These are phyloP conservation scores for Lacerta bilineata DNA, from an alignment of 2,797 vertebrate species.

Conservation along the genomic window DNA sequence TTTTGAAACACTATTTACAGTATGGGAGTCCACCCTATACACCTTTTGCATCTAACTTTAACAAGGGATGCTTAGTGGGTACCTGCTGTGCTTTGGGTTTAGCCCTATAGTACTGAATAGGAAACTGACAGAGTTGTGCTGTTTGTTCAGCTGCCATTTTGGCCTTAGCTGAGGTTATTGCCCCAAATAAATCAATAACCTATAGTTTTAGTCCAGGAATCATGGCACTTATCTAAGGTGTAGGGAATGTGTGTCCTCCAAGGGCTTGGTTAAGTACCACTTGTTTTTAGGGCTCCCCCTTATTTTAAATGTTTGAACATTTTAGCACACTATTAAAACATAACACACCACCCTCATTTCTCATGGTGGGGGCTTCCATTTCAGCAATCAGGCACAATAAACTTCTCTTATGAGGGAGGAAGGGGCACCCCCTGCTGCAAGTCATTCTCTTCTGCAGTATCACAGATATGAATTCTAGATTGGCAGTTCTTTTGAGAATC, in stretches of 20 bases:
- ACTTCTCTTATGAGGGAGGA: not conserved
- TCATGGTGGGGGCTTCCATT: not conserved
- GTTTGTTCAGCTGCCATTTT: not conserved
- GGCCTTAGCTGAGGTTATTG: not conserved
- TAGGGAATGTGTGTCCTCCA: not conserved
- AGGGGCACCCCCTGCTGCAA: not conserved
- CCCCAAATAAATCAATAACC: not conserved
- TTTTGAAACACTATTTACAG: not conserved
- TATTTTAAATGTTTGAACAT: not conserved
- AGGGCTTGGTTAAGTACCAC: too few relatives aligned
- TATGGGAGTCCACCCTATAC: not conserved
- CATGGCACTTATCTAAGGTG: too few relatives aligned
- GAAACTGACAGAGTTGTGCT: not conserved
- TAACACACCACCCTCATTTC: not conserved
- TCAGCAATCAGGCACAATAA: not conserved
- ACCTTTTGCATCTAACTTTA: not conserved
- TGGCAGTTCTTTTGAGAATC: not conserved
- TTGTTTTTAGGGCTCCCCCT: not conserved
- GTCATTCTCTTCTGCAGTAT: not conserved
- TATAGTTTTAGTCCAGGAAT: not conserved
- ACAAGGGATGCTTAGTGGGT: not conserved
- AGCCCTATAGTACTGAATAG: not conserved
- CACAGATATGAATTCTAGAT: not conserved
- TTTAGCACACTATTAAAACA: not conserved
- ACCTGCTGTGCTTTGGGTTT: not conserved